Conservation (phyloP, 2,113 vertebrate species). For the Shinisaurus crocodilurus region DNA sequence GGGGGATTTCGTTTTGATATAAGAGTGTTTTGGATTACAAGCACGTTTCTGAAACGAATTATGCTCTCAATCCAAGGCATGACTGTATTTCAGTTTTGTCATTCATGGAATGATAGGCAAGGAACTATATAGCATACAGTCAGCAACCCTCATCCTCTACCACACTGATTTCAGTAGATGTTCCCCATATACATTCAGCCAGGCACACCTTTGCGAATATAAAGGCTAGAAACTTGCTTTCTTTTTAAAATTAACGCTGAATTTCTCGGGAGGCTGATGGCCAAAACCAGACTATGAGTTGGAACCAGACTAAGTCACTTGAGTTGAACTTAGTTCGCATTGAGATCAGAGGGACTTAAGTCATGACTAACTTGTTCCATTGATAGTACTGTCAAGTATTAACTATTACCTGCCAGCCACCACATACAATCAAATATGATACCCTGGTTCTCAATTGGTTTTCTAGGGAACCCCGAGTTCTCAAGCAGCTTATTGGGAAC, state of each 20-base stretch:
- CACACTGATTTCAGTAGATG: background rate
- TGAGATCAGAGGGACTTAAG: background rate
- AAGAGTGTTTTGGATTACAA: no score
- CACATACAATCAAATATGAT: background rate
- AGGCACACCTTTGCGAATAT: background rate
- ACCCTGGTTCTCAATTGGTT: background rate
- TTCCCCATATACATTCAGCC: background rate
- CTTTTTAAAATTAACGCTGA: background rate
- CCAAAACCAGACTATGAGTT: background rate
- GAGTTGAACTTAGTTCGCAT: background rate
- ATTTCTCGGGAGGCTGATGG: background rate
- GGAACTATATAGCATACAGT: background rate
- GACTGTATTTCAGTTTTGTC: no score
- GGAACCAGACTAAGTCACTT: background rate
- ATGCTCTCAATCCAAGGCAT: no score
- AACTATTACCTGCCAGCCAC: background rate
- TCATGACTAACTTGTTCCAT: background rate
- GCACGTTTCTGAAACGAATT: no score
- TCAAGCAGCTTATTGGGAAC: background rate
- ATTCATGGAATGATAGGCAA: background rate
- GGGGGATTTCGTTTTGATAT: no score
- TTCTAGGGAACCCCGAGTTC: background rate
- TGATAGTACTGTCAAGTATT: background rate
- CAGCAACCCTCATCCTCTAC: no score
- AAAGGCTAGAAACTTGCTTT: background rate